Conservation (phyloP, 2,888 invertebrate species). For the Clepsis dumicolana region DNA sequence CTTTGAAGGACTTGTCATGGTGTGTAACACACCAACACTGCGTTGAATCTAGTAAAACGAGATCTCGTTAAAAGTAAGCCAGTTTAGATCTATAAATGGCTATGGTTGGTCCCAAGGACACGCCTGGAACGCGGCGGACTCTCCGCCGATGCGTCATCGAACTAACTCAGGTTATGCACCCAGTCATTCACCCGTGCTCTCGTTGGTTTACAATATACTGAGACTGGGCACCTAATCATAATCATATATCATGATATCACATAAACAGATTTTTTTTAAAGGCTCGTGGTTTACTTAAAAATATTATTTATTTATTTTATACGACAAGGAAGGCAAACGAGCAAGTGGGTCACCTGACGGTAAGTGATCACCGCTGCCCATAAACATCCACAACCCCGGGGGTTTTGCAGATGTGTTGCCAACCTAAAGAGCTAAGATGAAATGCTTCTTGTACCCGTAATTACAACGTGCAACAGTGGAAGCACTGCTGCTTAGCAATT, state of each 20-base stretch:
- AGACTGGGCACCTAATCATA: slow-evolving; percentile 2
- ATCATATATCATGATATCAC: not conserved
- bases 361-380: no score
- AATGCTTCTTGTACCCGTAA: no score
- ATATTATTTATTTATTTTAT: no score
- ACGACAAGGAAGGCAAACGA: no score
- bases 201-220: slow-evolving; percentile 33
- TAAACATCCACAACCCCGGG: no score
- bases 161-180: slow-evolving; percentile 61
- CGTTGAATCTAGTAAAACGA: slow-evolving; percentile 16
- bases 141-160: slow-evolving; percentile 57
- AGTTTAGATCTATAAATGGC: slow-evolving; percentile 40
- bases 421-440: no score
- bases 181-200: slow-evolving; percentile 62
- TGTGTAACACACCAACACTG: not conserved
- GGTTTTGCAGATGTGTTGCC: no score
- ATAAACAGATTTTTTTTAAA: no score
- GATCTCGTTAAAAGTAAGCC: slow-evolving; percentile 23
- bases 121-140: slow-evolving; percentile 52
- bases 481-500: no score
- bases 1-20: not conserved
- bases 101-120: slow-evolving; percentile 52
- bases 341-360: no score
- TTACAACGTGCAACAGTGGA: no score
- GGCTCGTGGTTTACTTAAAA: no score